Evolutionary conservation across 2,797 vertebrate species (phyloP).

Genomic region (Valencia hispanica): DNA sequence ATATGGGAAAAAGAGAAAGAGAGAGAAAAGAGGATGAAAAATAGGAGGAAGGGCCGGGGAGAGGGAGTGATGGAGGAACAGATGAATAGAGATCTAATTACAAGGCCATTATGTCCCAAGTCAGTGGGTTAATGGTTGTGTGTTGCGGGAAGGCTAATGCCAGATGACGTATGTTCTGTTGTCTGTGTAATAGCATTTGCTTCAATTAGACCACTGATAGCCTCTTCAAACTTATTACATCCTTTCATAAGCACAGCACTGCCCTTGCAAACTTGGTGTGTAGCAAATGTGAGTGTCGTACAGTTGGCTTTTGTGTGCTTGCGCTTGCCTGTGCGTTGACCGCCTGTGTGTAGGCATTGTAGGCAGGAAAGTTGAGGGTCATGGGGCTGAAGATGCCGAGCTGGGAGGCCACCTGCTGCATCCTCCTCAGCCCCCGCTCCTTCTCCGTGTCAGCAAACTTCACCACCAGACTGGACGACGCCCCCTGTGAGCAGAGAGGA

Average conservation of each 20-base stretch:
- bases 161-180: constrained; percentile 81
- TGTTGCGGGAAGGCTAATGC: constrained; percentile 81
- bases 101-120: constrained; percentile 79
- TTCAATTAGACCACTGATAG: constrained; percentile 79
- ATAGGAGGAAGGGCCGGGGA: constrained; percentile 57
- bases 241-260: constrained; percentile 75
- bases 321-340: constrained; percentile 81
- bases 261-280: constrained; percentile 46
- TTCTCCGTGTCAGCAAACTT: constrained; percentile 97
- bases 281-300: constrained; percentile 12
- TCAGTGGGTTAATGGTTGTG: constrained; percentile 80
- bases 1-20: constrained; percentile 44
- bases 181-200: constrained; percentile 77
- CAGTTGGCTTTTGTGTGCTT: constrained; percentile 28
- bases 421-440: constrained; percentile 90
- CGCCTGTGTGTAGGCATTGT: constrained; percentile 94
- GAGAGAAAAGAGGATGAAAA: constrained; percentile 39
- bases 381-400: constrained; percentile 94
- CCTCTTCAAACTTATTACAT: constrained; percentile 80
- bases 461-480: constrained; percentile 95
- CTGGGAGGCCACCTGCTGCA: constrained; percentile 95
- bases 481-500: constrained; percentile 79
- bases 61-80: constrained; percentile 75
- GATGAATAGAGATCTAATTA: constrained; percentile 84
- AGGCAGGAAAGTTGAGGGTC: constrained; percentile 92